Evolutionary conservation across 2,888 invertebrate genomes (phyloP).

Genomic region (Ectemnius cavifrons): DNA sequence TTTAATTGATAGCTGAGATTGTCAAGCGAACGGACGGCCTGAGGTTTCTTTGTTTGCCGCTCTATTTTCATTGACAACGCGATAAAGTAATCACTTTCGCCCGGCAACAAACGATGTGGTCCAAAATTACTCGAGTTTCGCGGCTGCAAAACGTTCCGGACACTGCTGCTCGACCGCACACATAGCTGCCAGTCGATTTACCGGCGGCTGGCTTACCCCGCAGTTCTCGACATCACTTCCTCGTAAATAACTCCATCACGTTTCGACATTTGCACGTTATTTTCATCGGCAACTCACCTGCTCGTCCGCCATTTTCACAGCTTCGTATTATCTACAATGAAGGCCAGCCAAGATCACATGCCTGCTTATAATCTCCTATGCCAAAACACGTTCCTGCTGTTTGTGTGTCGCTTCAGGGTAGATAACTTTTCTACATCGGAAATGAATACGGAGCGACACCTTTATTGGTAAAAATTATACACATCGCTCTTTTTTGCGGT

Average conservation of each 20-base stretch:
- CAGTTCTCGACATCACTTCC: slow-evolving; percentile 42
- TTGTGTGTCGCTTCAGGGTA: too few species aligned
- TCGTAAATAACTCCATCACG: slow-evolving; percentile 44
- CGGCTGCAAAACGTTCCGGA: slow-evolving; percentile 28
- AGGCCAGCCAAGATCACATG: slow-evolving; percentile 57
- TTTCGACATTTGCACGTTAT: slow-evolving; percentile 63
- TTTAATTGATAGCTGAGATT: slow-evolving; percentile 12
- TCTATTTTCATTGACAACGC: slow-evolving; percentile 50
- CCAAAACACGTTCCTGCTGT: slow-evolving; percentile 32
- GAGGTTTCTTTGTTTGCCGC: slow-evolving; percentile 22
- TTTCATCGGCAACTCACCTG: slow-evolving; percentile 83
- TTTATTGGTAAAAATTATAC: slow-evolving; percentile 32
- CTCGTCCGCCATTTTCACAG: slow-evolving; percentile 87
- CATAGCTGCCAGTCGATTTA: slow-evolving; percentile 37
- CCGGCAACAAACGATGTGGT: slow-evolving; percentile 51
- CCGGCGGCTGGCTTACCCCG: slow-evolving; percentile 36
- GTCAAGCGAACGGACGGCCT: slow-evolving; percentile 22
- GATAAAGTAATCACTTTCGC: slow-evolving; percentile 49
- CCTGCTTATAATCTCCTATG: slow-evolving; percentile 47
- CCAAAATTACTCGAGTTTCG: slow-evolving; percentile 27
- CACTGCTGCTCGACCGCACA: slow-evolving; percentile 41
- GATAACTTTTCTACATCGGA: slow-evolving; percentile 28
- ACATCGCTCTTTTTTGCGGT: slow-evolving; percentile 7
- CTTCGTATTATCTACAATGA: slow-evolving; percentile 69
- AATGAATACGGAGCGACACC: slow-evolving; percentile 39